Base-by-base conservation (phyloP, 2,113 vertebrate genomes). In the Rhinolophus sinicus region DNA sequence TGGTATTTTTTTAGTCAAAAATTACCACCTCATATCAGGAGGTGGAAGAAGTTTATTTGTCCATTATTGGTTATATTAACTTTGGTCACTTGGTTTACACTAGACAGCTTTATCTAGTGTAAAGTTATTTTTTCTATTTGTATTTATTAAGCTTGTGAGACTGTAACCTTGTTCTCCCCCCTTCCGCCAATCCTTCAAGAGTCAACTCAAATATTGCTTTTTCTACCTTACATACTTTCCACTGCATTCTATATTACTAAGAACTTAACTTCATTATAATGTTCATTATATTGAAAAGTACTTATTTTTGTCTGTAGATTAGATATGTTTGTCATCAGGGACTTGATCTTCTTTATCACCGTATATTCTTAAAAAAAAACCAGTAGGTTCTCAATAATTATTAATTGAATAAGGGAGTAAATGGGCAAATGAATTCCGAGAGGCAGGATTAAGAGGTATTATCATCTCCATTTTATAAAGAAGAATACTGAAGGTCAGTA, bases 311-410 rank as follows among this genome's bases (percentile, higher is more conserved):
- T 65, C 33, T 73, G 24, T 64, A 92, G 33, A 56, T 92, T 78
- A 96, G 65, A 85, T 82, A 35, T 0, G 1, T 85, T 77, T 94
- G 69, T 60, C 50, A 83, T 60, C 12, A 80, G 38, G 10, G 21
- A 93, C 11, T 83, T 81, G 33, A 80, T 83, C 44, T 54, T 64
- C 44, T 52, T 60, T 19, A 81, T 92, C 6, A 14, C 47, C 52
- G 33, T 26, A 28, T 52, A 38, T n/a, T 95, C 38, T 77, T 88
- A 65, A 84, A 97, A 65, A 81, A 97, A 95, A 90, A 69, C 19
- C 19, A 91, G 22, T 62, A 89, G 13, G 6, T 56, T 81, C 38
- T 84, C 54, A 93, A 26, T 35, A 76, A 47, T 15, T 80, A 33
- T 84, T 95, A 88, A 88, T 56, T 78, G 52, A 95, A 80, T 26